These are phyloP conservation scores for Torymus auratus DNA, from an alignment of 2,888 invertebrate genomes.

Conservation along the genomic window DNA sequence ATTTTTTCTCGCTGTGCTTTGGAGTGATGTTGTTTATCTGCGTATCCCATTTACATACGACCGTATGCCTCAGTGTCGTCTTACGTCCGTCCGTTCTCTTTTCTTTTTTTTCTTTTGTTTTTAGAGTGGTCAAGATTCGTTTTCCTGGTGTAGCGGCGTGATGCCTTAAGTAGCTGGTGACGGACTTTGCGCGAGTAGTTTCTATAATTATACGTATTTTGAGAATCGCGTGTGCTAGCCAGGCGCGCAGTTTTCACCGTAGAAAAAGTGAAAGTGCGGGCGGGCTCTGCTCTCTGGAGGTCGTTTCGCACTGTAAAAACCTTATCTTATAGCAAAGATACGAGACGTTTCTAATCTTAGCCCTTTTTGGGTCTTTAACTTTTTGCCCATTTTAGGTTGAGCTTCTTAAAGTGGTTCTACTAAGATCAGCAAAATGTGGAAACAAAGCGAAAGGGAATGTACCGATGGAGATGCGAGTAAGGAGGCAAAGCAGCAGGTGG, in stretches of 20 bases:
- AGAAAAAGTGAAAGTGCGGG: slow-evolving; percentile 43
- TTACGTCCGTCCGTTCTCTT: too few species aligned
- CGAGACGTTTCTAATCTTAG: slow-evolving; percentile 25
- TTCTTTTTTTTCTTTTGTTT: too few species aligned
- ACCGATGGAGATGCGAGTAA: slow-evolving; percentile 5
- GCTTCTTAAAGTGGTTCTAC: background rate
- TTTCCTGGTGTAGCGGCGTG: too few species aligned
- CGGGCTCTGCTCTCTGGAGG: background rate
- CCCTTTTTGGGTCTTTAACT: slow-evolving; percentile 8
- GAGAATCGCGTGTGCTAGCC: background rate
- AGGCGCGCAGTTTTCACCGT: slow-evolving; percentile 1
- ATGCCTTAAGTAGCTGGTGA: background rate
- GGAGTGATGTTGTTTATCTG: too few species aligned
- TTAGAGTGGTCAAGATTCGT: too few species aligned
- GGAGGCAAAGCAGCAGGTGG: slow-evolving; percentile 49
- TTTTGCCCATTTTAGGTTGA: slow-evolving; percentile 24
- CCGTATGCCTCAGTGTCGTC: too few species aligned
- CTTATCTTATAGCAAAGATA: slow-evolving; percentile 1
- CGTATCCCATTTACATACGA: too few species aligned
- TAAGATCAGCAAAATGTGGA: slow-evolving; percentile 44
- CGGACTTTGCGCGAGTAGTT: background rate
- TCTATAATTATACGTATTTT: background rate
- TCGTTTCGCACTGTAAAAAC: slow-evolving; percentile 28
- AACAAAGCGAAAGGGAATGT: slow-evolving; percentile 1
- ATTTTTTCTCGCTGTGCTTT: too few species aligned